Base-by-base conservation (phyloP, 1,140 invertebrate genomes). In the Drosophila hydei region DNA sequence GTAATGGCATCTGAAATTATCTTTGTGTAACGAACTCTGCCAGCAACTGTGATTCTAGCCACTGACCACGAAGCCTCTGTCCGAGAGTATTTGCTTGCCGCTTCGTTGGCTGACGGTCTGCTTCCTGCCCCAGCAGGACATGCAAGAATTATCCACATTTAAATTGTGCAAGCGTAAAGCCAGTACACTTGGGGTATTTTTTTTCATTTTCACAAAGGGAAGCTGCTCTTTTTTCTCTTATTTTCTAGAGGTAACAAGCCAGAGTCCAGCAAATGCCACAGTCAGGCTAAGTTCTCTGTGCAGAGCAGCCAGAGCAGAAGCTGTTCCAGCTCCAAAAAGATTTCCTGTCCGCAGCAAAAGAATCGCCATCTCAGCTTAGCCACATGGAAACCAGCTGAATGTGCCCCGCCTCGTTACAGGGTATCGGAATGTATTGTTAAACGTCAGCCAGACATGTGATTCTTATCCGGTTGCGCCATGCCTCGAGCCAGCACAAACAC, bases 291-390 rank as follows among this genome's bases (percentile, higher is more conserved):
- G 18, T 33, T 51, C 36, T 40, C 43, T 23, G 59, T 77, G 61
- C 59, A 45, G 14, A 12, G 27, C 47, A 72, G 3, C n/a, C n/a
- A 73, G 47, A 67, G 65, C 51, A 45, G 30, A 25, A 71, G 47
- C 14, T 56, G 33, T 36, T 56, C 54, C 40, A 43, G 30, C 43
- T 36, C n/a, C 18, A 42, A 38, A 43, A 65, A 42, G 27, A 30
- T 8, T 30, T 30, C 9, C 6, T 8, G 2, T 7, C 2, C 7
- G 27, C 30, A 33, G 33, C n/a, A 48, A 47, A 42, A 38, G 1
- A 62, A 45, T 21, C 19, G 42, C 18, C 6, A 33, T 3, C 4
- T 9, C 1, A 19, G 18, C 18, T 8, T 8, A 9, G 7, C 27
- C 27, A 30, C 2, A 30, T 38, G 1, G 1, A 40, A 40, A 38